These are phyloP conservation scores for Cygnus buccinator DNA, from an alignment of 2,113 vertebrate genomes.

Conservation along the genomic window DNA sequence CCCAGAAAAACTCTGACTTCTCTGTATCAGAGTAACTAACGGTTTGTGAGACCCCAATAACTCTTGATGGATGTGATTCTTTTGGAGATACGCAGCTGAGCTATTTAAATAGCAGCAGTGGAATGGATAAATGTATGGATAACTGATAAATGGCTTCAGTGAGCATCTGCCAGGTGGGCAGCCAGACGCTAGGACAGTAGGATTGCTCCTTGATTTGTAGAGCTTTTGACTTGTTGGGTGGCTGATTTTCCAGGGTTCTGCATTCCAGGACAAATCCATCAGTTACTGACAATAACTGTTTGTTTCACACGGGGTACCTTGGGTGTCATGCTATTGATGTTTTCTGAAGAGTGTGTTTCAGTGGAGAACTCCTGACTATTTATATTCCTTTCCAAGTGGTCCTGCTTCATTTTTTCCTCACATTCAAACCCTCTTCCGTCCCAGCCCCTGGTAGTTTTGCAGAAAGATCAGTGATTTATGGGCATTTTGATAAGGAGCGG, in stretches of 20 bases:
- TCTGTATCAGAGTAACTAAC: neutral
- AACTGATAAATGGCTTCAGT: neutral
- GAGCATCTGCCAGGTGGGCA: neutral
- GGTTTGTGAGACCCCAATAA: neutral
- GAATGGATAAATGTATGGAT: neutral
- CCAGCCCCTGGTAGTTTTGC: neutral
- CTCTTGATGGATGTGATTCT: neutral
- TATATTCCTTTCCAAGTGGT: neutral
- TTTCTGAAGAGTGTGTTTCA: neutral
- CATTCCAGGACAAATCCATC: neutral
- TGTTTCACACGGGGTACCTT: neutral
- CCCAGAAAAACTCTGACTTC: too few relatives aligned
- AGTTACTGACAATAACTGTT: neutral
- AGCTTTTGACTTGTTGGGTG: neutral
- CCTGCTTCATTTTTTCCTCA: neutral
- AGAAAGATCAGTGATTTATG: neutral
- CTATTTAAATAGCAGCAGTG: rapidly evolving
- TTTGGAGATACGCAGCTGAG: neutral
- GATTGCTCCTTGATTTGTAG: neutral
- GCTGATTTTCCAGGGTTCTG: neutral
- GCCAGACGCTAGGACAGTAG: neutral
- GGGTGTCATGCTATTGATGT: rapidly evolving
- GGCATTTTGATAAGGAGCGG: neutral
- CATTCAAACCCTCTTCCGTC: neutral
- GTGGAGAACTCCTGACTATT: neutral